Percentiles rank a stretch among this genome's conserved stretches.
Evolutionary conservation across 2,797 vertebrate genomes (phyloP).

Genomic region (Diglossa cyanea): DNA sequence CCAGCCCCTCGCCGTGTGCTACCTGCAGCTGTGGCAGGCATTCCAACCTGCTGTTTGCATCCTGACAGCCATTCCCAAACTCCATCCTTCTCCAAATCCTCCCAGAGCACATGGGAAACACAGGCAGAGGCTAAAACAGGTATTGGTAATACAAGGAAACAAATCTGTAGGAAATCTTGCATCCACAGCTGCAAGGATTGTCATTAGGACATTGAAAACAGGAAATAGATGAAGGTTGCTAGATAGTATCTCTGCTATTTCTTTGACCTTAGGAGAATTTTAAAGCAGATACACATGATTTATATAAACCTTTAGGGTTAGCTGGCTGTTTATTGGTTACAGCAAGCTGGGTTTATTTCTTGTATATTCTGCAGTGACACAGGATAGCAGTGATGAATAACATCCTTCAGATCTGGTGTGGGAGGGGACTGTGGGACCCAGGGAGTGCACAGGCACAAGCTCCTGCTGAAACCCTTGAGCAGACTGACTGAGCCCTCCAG

Average conservation of each 20-base stretch:
- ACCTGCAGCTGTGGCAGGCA: background rate
- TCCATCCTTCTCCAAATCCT: background rate
- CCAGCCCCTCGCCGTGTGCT: background rate
- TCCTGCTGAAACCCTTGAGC: background rate
- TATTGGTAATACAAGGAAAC: background rate
- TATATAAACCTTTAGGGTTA: background rate
- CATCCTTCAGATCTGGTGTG: background rate
- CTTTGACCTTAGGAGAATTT: background rate
- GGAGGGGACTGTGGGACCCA: background rate
- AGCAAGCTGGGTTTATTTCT: background rate
- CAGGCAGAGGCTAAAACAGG: background rate
- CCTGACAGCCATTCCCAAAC: background rate
- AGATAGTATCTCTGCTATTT: background rate
- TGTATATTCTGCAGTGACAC: background rate
- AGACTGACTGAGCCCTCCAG: background rate
- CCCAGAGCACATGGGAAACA: background rate
- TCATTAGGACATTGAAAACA: background rate
- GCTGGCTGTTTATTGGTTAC: background rate
- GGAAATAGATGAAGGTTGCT: background rate
- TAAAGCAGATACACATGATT: background rate
- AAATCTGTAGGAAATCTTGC: background rate
- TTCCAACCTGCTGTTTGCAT: background rate
- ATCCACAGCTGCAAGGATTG: background rate
- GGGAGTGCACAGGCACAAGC: fast-evolving
- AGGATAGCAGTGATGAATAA: background rate